phyloP scores from a whole-genome alignment of 2,888 invertebrate species.

The Liodrosophila aerea region DNA sequence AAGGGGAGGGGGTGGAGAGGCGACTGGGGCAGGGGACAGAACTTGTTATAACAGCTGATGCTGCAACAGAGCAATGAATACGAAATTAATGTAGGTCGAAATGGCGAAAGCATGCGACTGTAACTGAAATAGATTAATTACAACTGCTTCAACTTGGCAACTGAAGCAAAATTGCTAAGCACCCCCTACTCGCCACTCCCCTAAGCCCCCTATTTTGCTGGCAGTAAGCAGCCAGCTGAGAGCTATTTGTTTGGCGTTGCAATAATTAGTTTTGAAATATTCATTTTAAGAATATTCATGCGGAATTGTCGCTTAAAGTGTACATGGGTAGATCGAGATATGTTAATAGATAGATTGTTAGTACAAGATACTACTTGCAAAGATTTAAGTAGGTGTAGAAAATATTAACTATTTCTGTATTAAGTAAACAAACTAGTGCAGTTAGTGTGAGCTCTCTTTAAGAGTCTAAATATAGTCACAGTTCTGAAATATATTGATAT shows the following conservation, averaged over 20 bases:
- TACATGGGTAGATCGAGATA: no score
- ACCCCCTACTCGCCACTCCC: neutral
- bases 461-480: no score
- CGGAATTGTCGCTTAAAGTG: neutral
- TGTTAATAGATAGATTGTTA: no score
- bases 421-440: no score
- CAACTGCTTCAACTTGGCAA: slow-evolving; percentile 36
- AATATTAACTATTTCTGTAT: no score
- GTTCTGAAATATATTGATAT: no score
- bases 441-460: no score
- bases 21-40: neutral
- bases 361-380: no score
- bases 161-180: slow-evolving; percentile 16
- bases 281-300: neutral
- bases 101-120: slow-evolving; percentile 64
- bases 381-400: no score
- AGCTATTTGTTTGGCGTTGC: slow-evolving; percentile 49
- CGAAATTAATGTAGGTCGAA: slow-evolving; percentile 75
- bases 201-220: neutral
- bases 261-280: slow-evolving; percentile 42
- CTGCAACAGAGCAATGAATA: slow-evolving; percentile 66
- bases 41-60: slow-evolving; percentile 59
- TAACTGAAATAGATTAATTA: slow-evolving; percentile 75
- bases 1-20: neutral
- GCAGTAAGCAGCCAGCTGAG: slow-evolving; percentile 26